Evolutionary conservation across 2,113 vertebrate species (phyloP), one percentile per base, ranked within the genome.

Genomic region (Sterrhoptilus dennistouni): DNA sequence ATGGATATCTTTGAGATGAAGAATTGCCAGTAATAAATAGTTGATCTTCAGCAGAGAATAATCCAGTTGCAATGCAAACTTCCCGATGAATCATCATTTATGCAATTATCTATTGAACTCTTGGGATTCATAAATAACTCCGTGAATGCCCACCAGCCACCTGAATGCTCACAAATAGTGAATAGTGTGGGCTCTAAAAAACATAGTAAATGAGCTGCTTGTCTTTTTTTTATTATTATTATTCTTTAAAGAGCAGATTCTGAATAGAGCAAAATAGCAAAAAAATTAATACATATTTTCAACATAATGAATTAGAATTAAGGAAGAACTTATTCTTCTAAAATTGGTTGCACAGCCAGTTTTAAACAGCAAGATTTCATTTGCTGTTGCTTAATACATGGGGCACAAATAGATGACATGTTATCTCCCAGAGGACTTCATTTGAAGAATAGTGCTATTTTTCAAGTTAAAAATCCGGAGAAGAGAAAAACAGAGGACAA

Each of bases 91-190:
- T 87, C 64, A 63, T 94, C 21, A 38, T 87, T 89, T 31, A 23
- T 38, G 25, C 13, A 68, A 29, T 33, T 71, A 87, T 75, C 47
- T 69, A 57, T 64, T 87, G 80, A 95, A 89, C 65, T 64, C 77
- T 19, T 54, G 76, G 86, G 60, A 78, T 95, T 95, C 64, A 81
- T 63, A 93, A 83, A 90, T 74, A 90, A 59, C 21, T 83, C 29
- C 3, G 8, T 36, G 56, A 83, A 86, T 72, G 12, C 23, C 36
- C 80, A 38, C 16, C n/a, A 86, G 59, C 83, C 68, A 87, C 77
- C 72, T 84, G 60, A 83, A 74, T 66, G 29, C 52, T 75, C 47
- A 87, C 76, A 94, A 92, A 78, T 33, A 78, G 44, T 91, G 87
- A 91, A 35, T 78, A 91, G 91, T 60, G 16, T 49, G 31, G 14